Evolutionary conservation across 1,140 invertebrate genomes (phyloP), one percentile per base, ranked within the genome.

Genomic region (Cydia splendana): DNA sequence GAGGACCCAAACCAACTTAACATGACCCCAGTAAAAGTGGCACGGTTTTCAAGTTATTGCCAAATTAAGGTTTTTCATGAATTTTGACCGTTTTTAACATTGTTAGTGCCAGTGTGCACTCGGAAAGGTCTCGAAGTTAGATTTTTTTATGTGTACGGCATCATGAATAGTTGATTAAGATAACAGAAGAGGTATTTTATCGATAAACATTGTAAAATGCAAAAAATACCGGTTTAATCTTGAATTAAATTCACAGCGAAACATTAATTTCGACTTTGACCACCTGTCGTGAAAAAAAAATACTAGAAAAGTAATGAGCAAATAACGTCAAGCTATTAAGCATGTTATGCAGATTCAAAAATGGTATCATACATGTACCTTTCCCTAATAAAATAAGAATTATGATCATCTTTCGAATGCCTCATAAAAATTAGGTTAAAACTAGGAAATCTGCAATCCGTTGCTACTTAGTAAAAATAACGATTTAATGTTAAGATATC

Each of bases 111-210:
- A 53, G 13, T 53, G 13, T 53, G 48, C 48, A 62, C 18, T 62
- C 9, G 18, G 18, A 62, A 62, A 62, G 53, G 18, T 20, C n/a
- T 62, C 18, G 9, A 62, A 20, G 6, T 20, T 18, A 62, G 13
- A 24, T 62, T 62, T 24, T 62, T 62, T 62, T 62, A 62, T 62
- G 53, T 62, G 18, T 62, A 62, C 53, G 53, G 53, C 9, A 4
- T 9, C 53, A 62, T 10, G 53, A 62, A 62, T 62, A 20, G 53
- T 20, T 62, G 1, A 62, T 62, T 20, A 20, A 20, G 18, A 20
- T 62, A 20, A 62, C 18, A 24, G 4, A 62, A 62, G n/a, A 20
- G 53, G 18, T 62, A 62, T 62, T 62, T 62, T 2, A 24, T 62
- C 18, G n/a, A 62, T 20, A 62, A 62, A 6, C 53, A 4, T 24